Evolutionary conservation across 2,797 vertebrate genomes (phyloP).

Genomic region (Tolypeutes matacus): DNA sequence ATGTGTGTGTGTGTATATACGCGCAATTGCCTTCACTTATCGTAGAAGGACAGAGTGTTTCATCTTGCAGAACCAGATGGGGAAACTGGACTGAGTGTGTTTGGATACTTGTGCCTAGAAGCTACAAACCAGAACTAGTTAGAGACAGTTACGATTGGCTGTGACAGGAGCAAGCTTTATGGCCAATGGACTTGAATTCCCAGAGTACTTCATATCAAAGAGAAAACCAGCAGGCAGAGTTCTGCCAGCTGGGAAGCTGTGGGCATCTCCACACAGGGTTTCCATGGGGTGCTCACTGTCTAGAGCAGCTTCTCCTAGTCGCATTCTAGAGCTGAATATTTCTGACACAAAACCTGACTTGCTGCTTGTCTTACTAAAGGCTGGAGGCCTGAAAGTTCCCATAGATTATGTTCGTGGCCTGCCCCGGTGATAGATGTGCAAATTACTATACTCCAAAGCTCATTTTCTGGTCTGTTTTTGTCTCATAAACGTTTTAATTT

Average conservation of each 20-base stretch:
- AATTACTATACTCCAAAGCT: constrained; percentile 62
- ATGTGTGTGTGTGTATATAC: background rate
- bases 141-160: constrained; percentile 23
- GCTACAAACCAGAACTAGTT: constrained; percentile 13
- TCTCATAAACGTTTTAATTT: constrained; percentile 55
- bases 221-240: constrained; percentile 18
- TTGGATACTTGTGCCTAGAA: constrained; percentile 53
- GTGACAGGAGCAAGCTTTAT: constrained; percentile 25
- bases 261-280: background rate
- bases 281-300: background rate
- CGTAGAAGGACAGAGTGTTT: background rate
- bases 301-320: background rate
- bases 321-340: constrained; percentile 62
- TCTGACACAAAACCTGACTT: constrained; percentile 59
- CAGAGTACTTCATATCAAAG: background rate
- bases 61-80: background rate
- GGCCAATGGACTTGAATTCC: constrained; percentile 27
- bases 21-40: background rate
- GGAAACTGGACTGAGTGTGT: background rate
- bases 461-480: constrained; percentile 57
- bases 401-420: constrained; percentile 48
- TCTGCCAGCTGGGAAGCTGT: background rate
- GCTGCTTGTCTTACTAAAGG: constrained; percentile 53
- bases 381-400: constrained; percentile 12
- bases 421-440: constrained; percentile 38